Evolutionary conservation across 2,113 vertebrate species (phyloP), one percentile per base, ranked within the genome.

Genomic region (Cynocephalus volans): DNA sequence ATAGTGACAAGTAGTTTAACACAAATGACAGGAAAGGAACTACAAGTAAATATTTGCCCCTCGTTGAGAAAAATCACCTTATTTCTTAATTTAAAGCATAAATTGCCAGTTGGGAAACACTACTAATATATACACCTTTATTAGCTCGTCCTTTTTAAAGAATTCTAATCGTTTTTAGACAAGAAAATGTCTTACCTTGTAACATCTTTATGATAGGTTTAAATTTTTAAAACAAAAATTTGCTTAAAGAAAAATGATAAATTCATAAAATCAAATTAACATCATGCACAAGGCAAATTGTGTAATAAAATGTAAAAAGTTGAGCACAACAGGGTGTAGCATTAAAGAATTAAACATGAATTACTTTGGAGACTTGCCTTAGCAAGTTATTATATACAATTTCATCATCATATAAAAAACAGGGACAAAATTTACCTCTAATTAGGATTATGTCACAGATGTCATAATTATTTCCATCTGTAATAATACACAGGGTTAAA

Each of bases 241-340:
- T 84, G 26, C 62, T 91, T 88, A 64, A 58, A 89, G 48, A 93
- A 89, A 95, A 89, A 86, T 82, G 33, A 67, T 45, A 45, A 60
- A 93, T 77, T 72, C 73, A 87, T 83, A 85, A 96, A 77, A 73
- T 90, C 81, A 96, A 85, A 72, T 87, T 67, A 81, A 64, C 24
- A 62, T 81, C 50, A 79, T 76, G 6, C 50, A 80, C 10, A 95
- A 88, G 56, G 80, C 56, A 95, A 54, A 89, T 9, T 36, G 19
- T n/a, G 7, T 76, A 72, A 93, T 62, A 88, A 28, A 56, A 52
- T 64, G 48, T 56, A 67, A 75, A 91, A 69, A 90, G 50, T 21
- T 87, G 50, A 83, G 19, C 15, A 90, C 48, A 85, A 79, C 28
- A 45, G 36, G 54, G 36, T 72, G n/a, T 70, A 50, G 13, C 62